Evolutionary conservation across 1,140 invertebrate species (phyloP), one percentile per base, ranked within the genome.

Genomic region (Ceratina calcarata): DNA sequence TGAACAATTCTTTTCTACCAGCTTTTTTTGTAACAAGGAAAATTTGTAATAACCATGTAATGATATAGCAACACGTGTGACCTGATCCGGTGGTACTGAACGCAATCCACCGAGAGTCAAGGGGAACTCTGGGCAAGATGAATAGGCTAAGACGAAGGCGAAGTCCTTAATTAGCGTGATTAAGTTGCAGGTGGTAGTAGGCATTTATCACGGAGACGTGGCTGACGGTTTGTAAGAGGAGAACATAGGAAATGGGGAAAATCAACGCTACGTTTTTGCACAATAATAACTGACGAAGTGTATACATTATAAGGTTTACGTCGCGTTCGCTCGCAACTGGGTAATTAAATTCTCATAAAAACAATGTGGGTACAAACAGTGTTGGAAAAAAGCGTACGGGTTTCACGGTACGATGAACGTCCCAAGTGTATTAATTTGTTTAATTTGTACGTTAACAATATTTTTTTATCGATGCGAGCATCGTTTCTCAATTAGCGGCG

Each of bases 161-260:
- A 79, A 66, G 70, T 72, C 62, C 78, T 79, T 79, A 79, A 79
- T 79, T 79, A 79, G 70, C 53, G 78, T 79, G 78, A 79, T 79
- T 79, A 79, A 79, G 55, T 74, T 74, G 49, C 78, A 79, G 62
- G 78, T 66, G 71, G 71, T 74, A 74, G 71, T 27, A 37, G 45
- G 37, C 70, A 79, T 79, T 71, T 72, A 79, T 79, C 78, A 74
- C 60, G n/a, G 78, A 51, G 62, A 67, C 37, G 53, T 24, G 71
- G 15, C 7, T 60, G 53, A 79, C 60, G 74, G 78, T 60, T 79
- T 60, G 64, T 27, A 51, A 67, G 62, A 37, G 51, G 61, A 74
- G 66, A 79, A 53, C 24, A 37, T 79, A 74, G 74, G 78, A 74
- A 53, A 74, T 53, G 10, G 53, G 58, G 58, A 76, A 80, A 76